phyloP scores from a whole-genome alignment of 1,140 invertebrate genomes.

The Dreissena polymorpha region DNA sequence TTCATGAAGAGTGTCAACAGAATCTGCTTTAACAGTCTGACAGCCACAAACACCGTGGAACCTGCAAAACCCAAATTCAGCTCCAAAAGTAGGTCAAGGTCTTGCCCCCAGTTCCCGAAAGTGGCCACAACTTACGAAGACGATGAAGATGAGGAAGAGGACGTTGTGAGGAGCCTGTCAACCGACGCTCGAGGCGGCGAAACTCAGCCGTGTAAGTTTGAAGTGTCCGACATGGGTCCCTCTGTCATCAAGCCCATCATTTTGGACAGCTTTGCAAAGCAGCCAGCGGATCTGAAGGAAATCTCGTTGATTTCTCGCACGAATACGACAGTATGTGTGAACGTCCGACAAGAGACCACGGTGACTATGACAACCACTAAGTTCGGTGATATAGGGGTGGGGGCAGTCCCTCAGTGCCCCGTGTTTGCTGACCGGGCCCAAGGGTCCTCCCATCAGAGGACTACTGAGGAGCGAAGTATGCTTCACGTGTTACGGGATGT shows the following conservation, averaged over 20 bases:
- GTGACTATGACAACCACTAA: background rate
- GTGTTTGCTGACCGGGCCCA: background rate
- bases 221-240: too few relatives aligned
- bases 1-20: constrained; percentile 84
- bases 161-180: background rate
- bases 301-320: constrained; percentile 14
- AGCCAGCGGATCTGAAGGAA: background rate
- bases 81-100: constrained; percentile 53
- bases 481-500: background rate
- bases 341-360: constrained; percentile 8
- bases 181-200: background rate
- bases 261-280: background rate
- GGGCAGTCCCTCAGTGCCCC: constrained; percentile 2
- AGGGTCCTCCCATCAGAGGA: background rate
- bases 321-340: constrained; percentile 16
- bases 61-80: constrained; percentile 32
- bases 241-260: too few relatives aligned
- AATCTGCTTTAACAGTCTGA: constrained; percentile 84
- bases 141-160: constrained; percentile 30
- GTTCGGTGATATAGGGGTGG: background rate
- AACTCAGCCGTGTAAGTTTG: too few relatives aligned
- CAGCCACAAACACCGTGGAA: constrained; percentile 59
- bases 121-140: constrained; percentile 44
- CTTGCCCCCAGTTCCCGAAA: constrained; percentile 63
- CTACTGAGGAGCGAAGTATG: background rate